Conservation (phyloP, 2,888 invertebrate species). For the Drosophila koepferae region DNA sequence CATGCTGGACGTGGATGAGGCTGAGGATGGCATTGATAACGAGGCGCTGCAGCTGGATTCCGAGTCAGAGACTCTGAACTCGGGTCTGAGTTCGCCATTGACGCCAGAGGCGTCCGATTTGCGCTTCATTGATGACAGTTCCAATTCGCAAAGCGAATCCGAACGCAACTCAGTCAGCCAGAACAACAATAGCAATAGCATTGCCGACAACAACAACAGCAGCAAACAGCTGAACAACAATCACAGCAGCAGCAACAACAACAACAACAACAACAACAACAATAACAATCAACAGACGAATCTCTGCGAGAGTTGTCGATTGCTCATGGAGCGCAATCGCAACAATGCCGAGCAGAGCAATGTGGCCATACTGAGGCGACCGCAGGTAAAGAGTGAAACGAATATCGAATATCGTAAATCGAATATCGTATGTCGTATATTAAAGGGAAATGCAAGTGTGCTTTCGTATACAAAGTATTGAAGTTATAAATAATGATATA, state of each 20-base stretch:
- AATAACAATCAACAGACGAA: conserved; percentile 46
- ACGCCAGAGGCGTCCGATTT: conserved; percentile 73
- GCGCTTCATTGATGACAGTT: conserved; percentile 84
- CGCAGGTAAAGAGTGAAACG: conserved; percentile 49
- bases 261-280: conserved; percentile 39
- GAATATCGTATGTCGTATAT: not conserved
- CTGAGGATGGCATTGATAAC: conserved; percentile 46
- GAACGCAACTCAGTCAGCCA: conserved; percentile 70
- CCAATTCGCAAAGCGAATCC: conserved; percentile 83
- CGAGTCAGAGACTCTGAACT: conserved; percentile 26
- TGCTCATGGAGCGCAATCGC: conserved; percentile 80
- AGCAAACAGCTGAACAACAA: conserved; percentile 50
- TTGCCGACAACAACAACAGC: conserved; percentile 44
- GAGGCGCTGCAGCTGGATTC: conserved; percentile 31
- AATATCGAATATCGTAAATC: not conserved
- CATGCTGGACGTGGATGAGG: conserved; percentile 75
- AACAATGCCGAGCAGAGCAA: conserved; percentile 78
- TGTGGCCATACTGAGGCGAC: conserved; percentile 53
- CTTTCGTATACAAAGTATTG: too few relatives aligned
- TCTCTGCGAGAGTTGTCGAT: conserved; percentile 82
- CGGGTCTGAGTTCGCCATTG: conserved; percentile 58
- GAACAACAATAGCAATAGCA: conserved; percentile 17
- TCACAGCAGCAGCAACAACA: conserved; percentile 38
- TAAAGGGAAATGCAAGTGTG: too few relatives aligned
- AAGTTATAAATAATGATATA: too few relatives aligned